phyloP scores from a whole-genome alignment of 2,888 invertebrate species.

The Matsumyia berberina region DNA sequence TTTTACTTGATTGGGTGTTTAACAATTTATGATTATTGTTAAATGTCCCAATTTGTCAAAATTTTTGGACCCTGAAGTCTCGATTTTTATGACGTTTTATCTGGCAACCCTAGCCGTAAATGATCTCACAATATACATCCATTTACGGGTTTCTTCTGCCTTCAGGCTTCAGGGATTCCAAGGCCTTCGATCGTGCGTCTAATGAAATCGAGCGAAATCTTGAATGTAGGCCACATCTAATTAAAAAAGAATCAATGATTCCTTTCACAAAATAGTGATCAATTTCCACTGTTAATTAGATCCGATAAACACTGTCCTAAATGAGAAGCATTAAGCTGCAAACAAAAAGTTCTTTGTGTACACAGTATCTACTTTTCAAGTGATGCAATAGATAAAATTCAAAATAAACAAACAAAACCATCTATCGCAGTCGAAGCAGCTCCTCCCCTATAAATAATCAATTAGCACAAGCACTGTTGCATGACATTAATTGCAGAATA shows the following conservation, averaged over 20 bases:
- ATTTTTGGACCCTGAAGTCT: no score
- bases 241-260: background rate
- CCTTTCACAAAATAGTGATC: conserved; percentile 1
- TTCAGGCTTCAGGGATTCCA: no score
- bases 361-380: background rate
- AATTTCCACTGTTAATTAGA: background rate
- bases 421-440: background rate
- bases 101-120: no score
- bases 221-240: background rate
- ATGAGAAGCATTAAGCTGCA: conserved; percentile 16
- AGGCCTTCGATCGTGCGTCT: background rate
- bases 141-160: no score
- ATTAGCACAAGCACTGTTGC: conserved; percentile 64
- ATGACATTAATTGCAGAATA: conserved; percentile 70
- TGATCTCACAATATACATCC: no score
- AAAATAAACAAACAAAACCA: background rate
- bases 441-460: conserved; percentile 54
- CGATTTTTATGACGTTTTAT: no score
- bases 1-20: no score
- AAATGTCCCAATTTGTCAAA: no score
- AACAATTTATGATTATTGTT: no score
- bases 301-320: conserved; percentile 48
- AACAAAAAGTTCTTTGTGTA: conserved; percentile 21
- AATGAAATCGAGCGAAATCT: background rate
- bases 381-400: background rate